Evolutionary conservation across 1,140 invertebrate species (phyloP).

Genomic region (Heliconius eleuchia): DNA sequence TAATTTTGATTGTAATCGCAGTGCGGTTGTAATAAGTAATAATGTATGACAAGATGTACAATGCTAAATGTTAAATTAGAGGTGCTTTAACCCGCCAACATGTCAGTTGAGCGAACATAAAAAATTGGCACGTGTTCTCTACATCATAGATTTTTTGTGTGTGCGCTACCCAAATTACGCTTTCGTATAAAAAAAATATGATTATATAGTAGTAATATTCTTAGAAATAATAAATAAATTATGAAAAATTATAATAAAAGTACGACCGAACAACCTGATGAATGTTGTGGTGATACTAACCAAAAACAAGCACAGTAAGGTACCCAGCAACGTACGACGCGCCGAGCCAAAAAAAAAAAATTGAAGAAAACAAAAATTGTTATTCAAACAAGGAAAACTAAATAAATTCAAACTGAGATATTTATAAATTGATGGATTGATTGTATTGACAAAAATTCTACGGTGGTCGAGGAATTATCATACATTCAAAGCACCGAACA

Average conservation of each 20-base stretch:
- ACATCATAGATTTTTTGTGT: slow-evolving; percentile 30
- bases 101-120: slow-evolving; percentile 34
- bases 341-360: slow-evolving; percentile 2
- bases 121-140: slow-evolving; percentile 42
- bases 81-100: slow-evolving; percentile 38
- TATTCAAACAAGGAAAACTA: slow-evolving; percentile 21
- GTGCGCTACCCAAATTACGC: slow-evolving; percentile 36
- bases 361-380: slow-evolving; percentile 20
- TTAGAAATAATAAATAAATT: slow-evolving; percentile 12
- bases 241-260: not conserved
- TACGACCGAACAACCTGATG: not conserved
- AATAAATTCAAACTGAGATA: slow-evolving; percentile 9
- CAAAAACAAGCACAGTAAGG: not conserved
- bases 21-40: slow-evolving; percentile 3
- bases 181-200: slow-evolving; percentile 19
- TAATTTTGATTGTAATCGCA: not conserved
- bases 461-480: slow-evolving; percentile 44
- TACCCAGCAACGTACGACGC: not conserved
- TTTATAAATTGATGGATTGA: slow-evolving; percentile 11
- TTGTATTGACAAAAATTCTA: slow-evolving; percentile 29
- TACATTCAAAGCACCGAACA: slow-evolving; percentile 49
- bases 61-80: slow-evolving; percentile 28
- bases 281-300: not conserved
- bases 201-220: slow-evolving; percentile 2
- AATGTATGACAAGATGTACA: slow-evolving; percentile 19